Evolutionary conservation across 1,140 invertebrate genomes (phyloP).

Genomic region (Halotydeus destructor): DNA sequence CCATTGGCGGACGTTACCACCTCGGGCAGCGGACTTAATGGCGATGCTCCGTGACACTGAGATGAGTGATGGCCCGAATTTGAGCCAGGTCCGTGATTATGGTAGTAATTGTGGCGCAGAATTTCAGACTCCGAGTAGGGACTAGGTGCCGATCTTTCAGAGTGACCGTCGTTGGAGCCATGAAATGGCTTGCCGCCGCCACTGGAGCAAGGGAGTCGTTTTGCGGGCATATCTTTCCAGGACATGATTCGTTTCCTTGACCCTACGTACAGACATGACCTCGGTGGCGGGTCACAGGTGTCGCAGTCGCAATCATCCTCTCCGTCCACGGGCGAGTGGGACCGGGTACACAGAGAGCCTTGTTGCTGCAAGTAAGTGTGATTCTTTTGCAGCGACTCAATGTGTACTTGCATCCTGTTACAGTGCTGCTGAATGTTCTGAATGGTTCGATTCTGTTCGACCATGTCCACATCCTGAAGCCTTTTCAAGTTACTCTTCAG

Average conservation of each 20-base stretch:
- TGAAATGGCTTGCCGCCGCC: background rate
- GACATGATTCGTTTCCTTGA: background rate
- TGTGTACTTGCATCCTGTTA: background rate
- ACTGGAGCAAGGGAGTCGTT: background rate
- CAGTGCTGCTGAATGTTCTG: background rate
- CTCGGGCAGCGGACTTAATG: background rate
- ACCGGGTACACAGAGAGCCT: background rate
- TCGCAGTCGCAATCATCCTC: background rate
- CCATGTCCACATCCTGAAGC: background rate
- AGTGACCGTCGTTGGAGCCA: background rate
- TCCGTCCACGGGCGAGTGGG: background rate
- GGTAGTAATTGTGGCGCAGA: background rate
- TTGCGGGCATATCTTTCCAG: background rate
- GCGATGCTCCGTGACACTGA: background rate
- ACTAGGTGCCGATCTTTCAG: background rate
- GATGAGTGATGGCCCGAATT: background rate
- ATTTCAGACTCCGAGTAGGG: background rate
- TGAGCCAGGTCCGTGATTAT: background rate
- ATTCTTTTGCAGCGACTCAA: constrained; percentile 2
- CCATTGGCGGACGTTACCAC: background rate
- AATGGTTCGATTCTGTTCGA: background rate
- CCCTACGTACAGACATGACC: background rate
- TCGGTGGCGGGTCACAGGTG: background rate
- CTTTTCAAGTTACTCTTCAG: constrained; percentile 1
- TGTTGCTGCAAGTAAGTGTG: background rate